phyloP scores from a whole-genome alignment of 1,140 invertebrate species.

The Aphis craccivora region DNA sequence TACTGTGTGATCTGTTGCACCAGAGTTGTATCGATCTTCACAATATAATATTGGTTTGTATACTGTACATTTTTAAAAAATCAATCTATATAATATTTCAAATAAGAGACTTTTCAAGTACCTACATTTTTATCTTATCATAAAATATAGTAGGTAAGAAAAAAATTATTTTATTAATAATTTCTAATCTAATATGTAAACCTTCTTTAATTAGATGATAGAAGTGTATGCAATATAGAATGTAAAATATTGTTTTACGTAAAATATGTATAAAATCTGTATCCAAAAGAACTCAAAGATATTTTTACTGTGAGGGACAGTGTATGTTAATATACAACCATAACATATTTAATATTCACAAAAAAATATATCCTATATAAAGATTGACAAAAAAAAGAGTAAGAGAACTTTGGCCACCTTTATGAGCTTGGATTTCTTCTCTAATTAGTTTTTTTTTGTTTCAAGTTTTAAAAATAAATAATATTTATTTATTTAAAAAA shows the following conservation, averaged over 20 bases:
- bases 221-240: not conserved
- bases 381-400: no score
- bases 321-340: no score
- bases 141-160: not conserved
- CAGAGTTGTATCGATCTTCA: not conserved
- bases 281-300: not conserved
- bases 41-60: constrained; percentile 23
- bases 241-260: not conserved
- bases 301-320: no score
- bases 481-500: not conserved
- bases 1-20: not conserved
- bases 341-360: no score
- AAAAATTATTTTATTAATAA: not conserved
- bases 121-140: constrained; percentile 52
- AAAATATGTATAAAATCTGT: not conserved
- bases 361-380: no score
- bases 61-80: constrained; percentile 5
- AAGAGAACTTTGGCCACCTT: no score
- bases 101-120: constrained; percentile 26
- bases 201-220: not conserved
- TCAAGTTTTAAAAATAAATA: not conserved
- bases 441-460: not conserved
- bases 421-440: not conserved
- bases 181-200: constrained; percentile 4
- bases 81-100: constrained; percentile 25